Conservation (phyloP, 2,888 invertebrate species). For the Spilarctia lutea region DNA sequence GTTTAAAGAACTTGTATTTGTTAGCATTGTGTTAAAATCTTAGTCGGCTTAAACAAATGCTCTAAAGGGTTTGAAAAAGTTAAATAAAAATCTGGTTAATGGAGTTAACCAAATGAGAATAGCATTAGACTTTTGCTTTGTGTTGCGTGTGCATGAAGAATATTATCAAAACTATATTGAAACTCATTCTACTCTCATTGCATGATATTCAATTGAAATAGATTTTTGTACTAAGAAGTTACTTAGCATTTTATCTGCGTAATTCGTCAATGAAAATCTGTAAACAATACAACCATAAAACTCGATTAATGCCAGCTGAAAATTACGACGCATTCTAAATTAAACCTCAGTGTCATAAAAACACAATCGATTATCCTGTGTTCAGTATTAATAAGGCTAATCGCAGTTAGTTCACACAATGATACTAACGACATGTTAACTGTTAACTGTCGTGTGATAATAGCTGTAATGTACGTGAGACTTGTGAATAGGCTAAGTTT, state of each 20-base stretch:
- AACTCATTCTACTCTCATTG: background rate
- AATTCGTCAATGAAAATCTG: background rate
- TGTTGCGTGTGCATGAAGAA: background rate
- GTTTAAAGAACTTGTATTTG: slow-evolving; percentile 3
- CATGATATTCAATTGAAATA: background rate
- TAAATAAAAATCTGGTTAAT: background rate
- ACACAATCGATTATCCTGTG: background rate
- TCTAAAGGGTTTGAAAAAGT: background rate
- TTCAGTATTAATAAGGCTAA: slow-evolving; percentile 11
- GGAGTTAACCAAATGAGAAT: background rate
- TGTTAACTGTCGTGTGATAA: slow-evolving; percentile 37
- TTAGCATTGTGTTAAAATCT: slow-evolving; percentile 5
- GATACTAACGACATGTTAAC: slow-evolving; percentile 12
- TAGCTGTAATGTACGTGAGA: slow-evolving; percentile 34
- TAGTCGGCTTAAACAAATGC: background rate
- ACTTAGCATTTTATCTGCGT: background rate
- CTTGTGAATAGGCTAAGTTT: slow-evolving; percentile 24
- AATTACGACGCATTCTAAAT: background rate
- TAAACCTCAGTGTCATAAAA: background rate
- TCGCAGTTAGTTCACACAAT: slow-evolving; percentile 37
- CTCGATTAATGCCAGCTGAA: background rate
- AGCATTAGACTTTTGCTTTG: background rate
- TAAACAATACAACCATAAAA: background rate
- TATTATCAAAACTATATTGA: no score
- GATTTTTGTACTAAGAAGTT: background rate